These are phyloP conservation scores for Equus przewalskii DNA, from an alignment of 2,113 vertebrate genomes.

Conservation along the genomic window DNA sequence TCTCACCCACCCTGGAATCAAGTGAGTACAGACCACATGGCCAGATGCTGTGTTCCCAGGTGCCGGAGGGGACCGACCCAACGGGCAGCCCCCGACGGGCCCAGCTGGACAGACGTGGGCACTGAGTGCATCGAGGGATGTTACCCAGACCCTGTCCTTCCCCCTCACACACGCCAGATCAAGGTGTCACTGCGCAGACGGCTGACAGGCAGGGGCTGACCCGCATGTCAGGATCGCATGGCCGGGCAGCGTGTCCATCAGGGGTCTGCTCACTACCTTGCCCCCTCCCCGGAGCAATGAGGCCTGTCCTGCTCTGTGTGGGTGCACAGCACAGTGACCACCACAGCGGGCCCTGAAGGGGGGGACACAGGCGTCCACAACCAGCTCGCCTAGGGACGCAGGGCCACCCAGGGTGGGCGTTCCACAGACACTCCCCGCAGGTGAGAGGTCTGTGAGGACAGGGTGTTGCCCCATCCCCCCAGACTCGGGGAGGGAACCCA, in stretches of 20 bases:
- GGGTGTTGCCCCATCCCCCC: not conserved
- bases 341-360: not conserved
- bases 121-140: not conserved
- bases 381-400: not conserved
- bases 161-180: rapidly evolving
- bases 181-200: not conserved
- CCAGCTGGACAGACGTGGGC: not conserved
- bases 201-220: not conserved
- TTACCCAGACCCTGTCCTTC: no score
- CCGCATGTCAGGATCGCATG: rapidly evolving
- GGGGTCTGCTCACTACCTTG: rapidly evolving
- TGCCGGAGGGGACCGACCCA: rapidly evolving
- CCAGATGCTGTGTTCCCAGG: not conserved
- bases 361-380: not conserved
- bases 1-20: rapidly evolving
- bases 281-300: not conserved
- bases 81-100: no score
- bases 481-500: not conserved
- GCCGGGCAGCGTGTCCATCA: rapidly evolving
- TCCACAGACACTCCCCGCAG: not conserved
- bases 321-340: rapidly evolving
- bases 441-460: not conserved
- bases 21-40: not conserved
- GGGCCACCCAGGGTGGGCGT: not conserved
- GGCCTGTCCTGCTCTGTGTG: no score